Conservation (phyloP, 2,113 vertebrate species). For the Saimiri boliviensis region DNA sequence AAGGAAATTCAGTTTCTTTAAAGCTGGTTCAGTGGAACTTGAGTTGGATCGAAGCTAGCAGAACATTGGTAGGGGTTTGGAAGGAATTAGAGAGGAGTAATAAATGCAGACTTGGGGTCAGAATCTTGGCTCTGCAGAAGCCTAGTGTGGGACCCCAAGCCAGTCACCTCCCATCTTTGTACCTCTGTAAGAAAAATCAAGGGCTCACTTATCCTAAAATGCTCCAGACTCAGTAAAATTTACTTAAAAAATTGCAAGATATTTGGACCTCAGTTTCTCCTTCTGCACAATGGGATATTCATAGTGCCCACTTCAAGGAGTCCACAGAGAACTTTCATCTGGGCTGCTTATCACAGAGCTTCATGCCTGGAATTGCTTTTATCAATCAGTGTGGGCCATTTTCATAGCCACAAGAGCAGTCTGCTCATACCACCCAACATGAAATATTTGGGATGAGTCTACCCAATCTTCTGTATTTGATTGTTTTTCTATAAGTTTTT, state of each 20-base stretch:
- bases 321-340: rapidly evolving
- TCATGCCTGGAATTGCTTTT: not conserved
- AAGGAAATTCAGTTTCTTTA: slow-evolving; percentile 50
- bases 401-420: not conserved
- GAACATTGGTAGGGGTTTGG: not conserved
- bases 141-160: rapidly evolving
- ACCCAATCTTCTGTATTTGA: too few species aligned
- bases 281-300: not conserved
- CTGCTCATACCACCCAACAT: not conserved
- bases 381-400: not conserved
- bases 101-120: rapidly evolving
- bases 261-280: not conserved
- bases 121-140: not conserved
- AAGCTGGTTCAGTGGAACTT: not conserved
- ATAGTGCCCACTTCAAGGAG: rapidly evolving
- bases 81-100: not conserved
- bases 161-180: not conserved
- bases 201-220: not conserved
- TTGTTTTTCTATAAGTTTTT: not conserved
- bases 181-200: not conserved
- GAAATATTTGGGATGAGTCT: not conserved
- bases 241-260: not conserved
- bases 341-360: not conserved
- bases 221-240: not conserved
- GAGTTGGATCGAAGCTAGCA: slow-evolving; percentile 9